phyloP scores from a whole-genome alignment of 2,888 invertebrate species.

The Meiosimyza decipiens region DNA sequence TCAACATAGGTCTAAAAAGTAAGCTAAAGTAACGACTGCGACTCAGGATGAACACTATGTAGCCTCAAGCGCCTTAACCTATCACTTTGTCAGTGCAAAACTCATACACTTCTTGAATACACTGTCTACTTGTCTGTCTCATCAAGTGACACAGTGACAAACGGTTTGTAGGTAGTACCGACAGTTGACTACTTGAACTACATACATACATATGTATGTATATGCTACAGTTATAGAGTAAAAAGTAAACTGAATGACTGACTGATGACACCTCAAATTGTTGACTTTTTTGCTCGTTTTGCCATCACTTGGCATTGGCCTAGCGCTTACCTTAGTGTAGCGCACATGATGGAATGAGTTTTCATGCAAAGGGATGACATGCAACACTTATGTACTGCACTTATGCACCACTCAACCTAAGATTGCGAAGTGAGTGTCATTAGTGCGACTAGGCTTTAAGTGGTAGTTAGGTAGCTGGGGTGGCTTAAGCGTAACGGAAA shows the following conservation, averaged over 20 bases:
- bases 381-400: slow-evolving; percentile 3
- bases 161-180: too few relatives aligned
- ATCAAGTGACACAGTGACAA: too few relatives aligned
- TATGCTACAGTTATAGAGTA: background rate
- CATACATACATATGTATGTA: too few relatives aligned
- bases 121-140: too few relatives aligned
- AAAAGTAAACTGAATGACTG: slow-evolving; percentile 14
- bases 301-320: background rate
- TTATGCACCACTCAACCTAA: background rate
- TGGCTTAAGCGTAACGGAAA: too few relatives aligned
- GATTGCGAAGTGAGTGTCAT: background rate
- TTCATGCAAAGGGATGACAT: background rate
- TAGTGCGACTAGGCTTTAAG: slow-evolving; percentile 10
- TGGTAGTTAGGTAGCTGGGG: background rate
- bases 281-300: slow-evolving; percentile 1
- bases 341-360: background rate
- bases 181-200: too few relatives aligned
- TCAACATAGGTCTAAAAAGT: background rate
- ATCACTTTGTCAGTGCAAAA: too few relatives aligned
- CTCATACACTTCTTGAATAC: too few relatives aligned
- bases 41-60: too few relatives aligned
- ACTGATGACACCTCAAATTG: slow-evolving; percentile 16
- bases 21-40: too few relatives aligned
- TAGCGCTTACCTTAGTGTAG: background rate
- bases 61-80: too few relatives aligned